These are phyloP conservation scores for Maniola hyperantus DNA, from an alignment of 2,888 invertebrate species.

Conservation along the genomic window DNA sequence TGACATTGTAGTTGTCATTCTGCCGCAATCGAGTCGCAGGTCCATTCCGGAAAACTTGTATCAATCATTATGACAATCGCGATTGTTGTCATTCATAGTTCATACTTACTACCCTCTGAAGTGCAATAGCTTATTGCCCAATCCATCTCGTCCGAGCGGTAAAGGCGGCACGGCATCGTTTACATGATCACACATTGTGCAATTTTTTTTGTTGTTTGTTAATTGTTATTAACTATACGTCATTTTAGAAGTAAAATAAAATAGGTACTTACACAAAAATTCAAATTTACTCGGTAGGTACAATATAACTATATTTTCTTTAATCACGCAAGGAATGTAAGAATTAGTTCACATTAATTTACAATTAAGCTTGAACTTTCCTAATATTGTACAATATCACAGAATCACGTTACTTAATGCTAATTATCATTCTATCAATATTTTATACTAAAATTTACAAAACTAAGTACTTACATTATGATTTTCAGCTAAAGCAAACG, in stretches of 20 bases:
- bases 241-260: background rate
- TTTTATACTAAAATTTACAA: background rate
- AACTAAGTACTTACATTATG: background rate
- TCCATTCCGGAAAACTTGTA: too few species aligned
- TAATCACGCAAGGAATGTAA: conserved; percentile 24
- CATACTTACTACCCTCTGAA: too few species aligned
- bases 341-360: conserved; percentile 23
- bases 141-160: too few species aligned
- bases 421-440: conserved; percentile 1
- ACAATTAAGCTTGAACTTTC: conserved; percentile 23
- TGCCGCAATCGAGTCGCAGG: too few species aligned
- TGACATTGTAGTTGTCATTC: too few species aligned
- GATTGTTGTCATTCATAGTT: too few species aligned
- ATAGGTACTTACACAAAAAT: background rate
- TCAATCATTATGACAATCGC: too few species aligned
- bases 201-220: background rate
- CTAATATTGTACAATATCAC: conserved; percentile 66
- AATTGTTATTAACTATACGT: background rate
- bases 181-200: too few species aligned
- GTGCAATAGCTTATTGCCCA: too few species aligned
- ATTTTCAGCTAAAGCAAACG: background rate
- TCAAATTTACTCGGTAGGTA: background rate
- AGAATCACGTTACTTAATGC: conserved; percentile 50
- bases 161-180: background rate
- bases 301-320: background rate